Evolutionary conservation across 2,888 invertebrate species (phyloP).

Genomic region (Listrodromus nycthemerus): DNA sequence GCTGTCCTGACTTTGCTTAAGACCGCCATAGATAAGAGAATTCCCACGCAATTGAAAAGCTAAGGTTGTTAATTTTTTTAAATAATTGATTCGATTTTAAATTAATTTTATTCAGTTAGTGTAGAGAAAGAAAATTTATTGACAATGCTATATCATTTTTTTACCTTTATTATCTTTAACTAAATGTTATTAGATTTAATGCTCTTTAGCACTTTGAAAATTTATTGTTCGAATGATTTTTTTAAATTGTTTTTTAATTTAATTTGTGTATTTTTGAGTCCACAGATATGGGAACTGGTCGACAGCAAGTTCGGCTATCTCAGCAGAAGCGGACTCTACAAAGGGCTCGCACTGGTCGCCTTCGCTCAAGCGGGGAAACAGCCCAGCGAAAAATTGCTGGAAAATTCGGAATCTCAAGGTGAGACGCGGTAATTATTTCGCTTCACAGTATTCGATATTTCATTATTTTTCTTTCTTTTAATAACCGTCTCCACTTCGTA

Average conservation of each 20-base stretch:
- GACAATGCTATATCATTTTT: no score
- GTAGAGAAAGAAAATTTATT: no score
- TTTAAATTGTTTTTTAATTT: not conserved
- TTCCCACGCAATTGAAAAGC: not conserved
- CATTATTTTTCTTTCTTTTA: not conserved
- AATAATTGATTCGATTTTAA: not conserved
- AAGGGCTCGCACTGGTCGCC: conserved; percentile 86
- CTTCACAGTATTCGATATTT: not conserved
- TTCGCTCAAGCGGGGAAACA: conserved; percentile 87
- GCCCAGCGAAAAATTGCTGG: conserved; percentile 86
- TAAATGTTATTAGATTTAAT: no score
- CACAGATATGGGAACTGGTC: conserved; percentile 86
- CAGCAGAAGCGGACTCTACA: conserved; percentile 86
- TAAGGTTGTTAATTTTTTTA: not conserved
- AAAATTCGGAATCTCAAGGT: conserved; percentile 85
- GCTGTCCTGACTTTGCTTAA: not conserved
- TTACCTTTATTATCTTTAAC: no score
- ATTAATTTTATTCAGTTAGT: not conserved
- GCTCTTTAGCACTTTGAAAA: no score
- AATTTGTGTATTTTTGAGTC: not conserved
- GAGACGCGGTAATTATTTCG: not conserved
- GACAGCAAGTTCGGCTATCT: conserved; percentile 85
- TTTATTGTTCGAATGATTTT: no score
- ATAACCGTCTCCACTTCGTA: not conserved
- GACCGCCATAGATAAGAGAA: not conserved